Base-by-base conservation (phyloP, 2,797 vertebrate species). In the Syngnathus rostellatus region DNA sequence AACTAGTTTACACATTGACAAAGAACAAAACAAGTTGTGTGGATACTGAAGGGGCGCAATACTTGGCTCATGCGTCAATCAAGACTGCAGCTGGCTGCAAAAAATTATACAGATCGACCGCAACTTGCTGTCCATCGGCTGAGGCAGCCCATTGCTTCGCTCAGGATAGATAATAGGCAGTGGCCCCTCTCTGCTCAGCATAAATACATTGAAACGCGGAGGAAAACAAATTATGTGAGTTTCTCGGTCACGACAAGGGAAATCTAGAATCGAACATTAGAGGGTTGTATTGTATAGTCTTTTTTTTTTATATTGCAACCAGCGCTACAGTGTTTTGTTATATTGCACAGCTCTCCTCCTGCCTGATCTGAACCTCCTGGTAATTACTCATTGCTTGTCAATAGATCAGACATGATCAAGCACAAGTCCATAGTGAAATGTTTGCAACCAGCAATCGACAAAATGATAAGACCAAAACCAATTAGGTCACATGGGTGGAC, bases 401-500 rank as follows among this genome's bases (percentile, higher is more conserved):
- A 58, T 21, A 25, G 57, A 59, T 8, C 54, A 61, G 11, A 23
- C 19, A 31, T 46, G 12, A 46, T 14, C 40, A 25, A 62, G 40
- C n/a, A 31, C 25, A 41, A 10, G 17, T 31, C 45, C 25, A 37
- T 9, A 12, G 8, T 19, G 16, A 50, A 19, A 50, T 19, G 5
- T 16, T 63, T 63, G 45, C 48, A 43, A 65, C 53, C 65, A 72
- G 55, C 69, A 62, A 40, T 21, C 59, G 68, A 69, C 66, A 50
- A 66, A 19, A 21, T 41, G n/a, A 41, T 59, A 8, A 61, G 50
- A 63, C 50, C 61, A 78, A 62, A 65, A 76, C 45, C 0, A 19
- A 72, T 71, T 66, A 71, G 17, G 74, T 72, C 76, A 79, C 62
- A 57, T 41, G 37, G 50, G 58, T 50, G 61, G 62, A 67, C 21